Conservation (phyloP, 2,888 invertebrate species). For the Pseudeuparius sepicola region DNA sequence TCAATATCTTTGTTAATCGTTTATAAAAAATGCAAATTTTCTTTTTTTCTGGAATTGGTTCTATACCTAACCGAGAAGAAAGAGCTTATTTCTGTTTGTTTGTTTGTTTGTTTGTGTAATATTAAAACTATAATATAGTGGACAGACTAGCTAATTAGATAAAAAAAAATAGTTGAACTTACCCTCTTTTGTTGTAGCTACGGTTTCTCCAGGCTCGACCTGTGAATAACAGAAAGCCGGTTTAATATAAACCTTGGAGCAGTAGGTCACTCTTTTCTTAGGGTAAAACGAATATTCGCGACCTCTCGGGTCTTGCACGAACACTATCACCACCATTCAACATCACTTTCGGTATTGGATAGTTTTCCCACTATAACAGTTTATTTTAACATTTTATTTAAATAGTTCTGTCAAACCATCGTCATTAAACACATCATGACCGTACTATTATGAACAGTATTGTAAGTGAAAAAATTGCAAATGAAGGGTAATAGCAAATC, state of each 20-base stretch:
- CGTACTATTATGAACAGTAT: too few relatives aligned
- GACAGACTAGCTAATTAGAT: conserved; percentile 2
- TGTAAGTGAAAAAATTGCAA: too few relatives aligned
- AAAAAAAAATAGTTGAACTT: conserved; percentile 26
- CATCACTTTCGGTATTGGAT: conserved; percentile 25
- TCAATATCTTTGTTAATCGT: too few relatives aligned
- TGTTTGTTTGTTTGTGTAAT: too few relatives aligned
- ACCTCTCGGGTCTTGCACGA: conserved; percentile 51
- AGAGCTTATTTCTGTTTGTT: too few relatives aligned
- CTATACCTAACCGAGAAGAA: too few relatives aligned
- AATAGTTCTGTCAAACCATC: too few relatives aligned
- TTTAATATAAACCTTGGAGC: conserved; percentile 37
- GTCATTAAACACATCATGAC: too few relatives aligned
- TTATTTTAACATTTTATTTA: background rate
- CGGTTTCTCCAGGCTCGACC: conserved; percentile 61
- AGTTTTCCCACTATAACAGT: background rate
- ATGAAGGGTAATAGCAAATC: too few relatives aligned
- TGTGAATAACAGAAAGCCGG: conserved; percentile 34
- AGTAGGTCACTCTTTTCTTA: conserved; percentile 34
- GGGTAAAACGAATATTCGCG: conserved; percentile 30
- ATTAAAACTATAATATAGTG: background rate
- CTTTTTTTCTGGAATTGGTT: too few relatives aligned
- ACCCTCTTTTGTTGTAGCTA: conserved; percentile 86
- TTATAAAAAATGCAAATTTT: too few relatives aligned
- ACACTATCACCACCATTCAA: conserved; percentile 60